Evolutionary conservation across 1,140 invertebrate species (phyloP).

Genomic region (Brachionus manjavacas): DNA sequence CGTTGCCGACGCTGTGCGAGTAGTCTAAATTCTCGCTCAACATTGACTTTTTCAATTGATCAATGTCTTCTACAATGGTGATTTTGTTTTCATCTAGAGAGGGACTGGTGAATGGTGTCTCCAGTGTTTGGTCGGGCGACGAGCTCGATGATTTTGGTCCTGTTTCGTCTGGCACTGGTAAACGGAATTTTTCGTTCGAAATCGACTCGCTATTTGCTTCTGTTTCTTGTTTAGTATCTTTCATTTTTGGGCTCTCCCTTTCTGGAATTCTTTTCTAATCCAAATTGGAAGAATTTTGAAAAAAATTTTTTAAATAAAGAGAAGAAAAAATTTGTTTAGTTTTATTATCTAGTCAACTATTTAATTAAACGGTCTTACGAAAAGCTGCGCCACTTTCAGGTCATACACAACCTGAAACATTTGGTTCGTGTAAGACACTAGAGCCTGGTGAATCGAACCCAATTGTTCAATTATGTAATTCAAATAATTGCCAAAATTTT

Average conservation of each 20-base stretch:
- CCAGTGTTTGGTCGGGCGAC: neutral
- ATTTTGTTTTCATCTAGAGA: neutral
- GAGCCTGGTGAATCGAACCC: neutral
- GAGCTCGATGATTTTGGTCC: neutral
- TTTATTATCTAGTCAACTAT: neutral
- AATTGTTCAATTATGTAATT: conserved; percentile 21
- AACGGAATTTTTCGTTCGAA: conserved; percentile 26
- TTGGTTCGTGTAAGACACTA: neutral
- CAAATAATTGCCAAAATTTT: conserved; percentile 27
- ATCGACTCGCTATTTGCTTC: neutral
- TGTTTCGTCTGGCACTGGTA: conserved; percentile 20
- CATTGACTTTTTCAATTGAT: neutral
- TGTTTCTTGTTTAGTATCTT: neutral
- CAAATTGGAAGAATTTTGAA: conserved; percentile 10
- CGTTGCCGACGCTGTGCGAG: neutral
- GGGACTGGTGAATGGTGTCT: neutral
- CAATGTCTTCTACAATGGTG: neutral
- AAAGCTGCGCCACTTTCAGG: neutral
- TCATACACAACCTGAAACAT: conserved; percentile 30
- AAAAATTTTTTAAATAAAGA: conserved; percentile 18
- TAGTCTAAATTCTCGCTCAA: neutral
- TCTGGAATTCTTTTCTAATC: conserved; percentile 37
- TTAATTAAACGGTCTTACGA: neutral
- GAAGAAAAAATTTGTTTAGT: conserved; percentile 20
- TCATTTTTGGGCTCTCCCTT: neutral